Evolutionary conservation across 2,888 invertebrate genomes (phyloP).

Genomic region (Listrodromus nycthemerus): DNA sequence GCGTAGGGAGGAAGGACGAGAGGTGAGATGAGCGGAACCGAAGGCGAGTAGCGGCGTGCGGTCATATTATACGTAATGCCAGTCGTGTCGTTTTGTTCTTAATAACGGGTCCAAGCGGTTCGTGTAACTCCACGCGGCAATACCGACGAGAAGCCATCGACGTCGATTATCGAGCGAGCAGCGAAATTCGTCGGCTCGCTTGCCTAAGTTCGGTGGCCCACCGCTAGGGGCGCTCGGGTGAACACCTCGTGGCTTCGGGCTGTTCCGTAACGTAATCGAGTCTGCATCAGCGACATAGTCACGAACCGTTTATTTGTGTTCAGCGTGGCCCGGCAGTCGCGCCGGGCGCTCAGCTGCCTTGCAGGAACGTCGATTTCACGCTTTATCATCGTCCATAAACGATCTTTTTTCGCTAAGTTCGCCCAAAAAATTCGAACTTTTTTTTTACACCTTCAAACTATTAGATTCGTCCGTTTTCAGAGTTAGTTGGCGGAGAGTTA

Average conservation of each 20-base stretch:
- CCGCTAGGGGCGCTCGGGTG: slow-evolving; percentile 2
- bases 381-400: slow-evolving; percentile 48
- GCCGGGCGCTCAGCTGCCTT: slow-evolving; percentile 59
- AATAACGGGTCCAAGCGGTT: slow-evolving; percentile 54
- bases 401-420: neutral
- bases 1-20: slow-evolving; percentile 34
- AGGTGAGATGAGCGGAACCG: slow-evolving; percentile 41
- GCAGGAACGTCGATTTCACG: slow-evolving; percentile 70
- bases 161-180: slow-evolving; percentile 10
- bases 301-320: neutral
- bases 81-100: slow-evolving; percentile 63
- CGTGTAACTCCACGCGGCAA: slow-evolving; percentile 54
- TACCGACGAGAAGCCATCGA: slow-evolving; percentile 65
- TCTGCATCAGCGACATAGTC: slow-evolving; percentile 1
- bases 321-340: slow-evolving; percentile 33
- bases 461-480: too few relatives aligned
- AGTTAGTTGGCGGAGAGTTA: too few relatives aligned
- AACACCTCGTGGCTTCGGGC: slow-evolving; percentile 8
- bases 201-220: neutral
- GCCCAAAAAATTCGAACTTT: neutral
- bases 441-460: too few relatives aligned
- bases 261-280: neutral
- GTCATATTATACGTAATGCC: slow-evolving; percentile 62
- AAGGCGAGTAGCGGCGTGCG: slow-evolving; percentile 59
- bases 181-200: slow-evolving; percentile 46